Conservation (phyloP, 1,140 invertebrate genomes). For the Diorhabda sublineata region DNA sequence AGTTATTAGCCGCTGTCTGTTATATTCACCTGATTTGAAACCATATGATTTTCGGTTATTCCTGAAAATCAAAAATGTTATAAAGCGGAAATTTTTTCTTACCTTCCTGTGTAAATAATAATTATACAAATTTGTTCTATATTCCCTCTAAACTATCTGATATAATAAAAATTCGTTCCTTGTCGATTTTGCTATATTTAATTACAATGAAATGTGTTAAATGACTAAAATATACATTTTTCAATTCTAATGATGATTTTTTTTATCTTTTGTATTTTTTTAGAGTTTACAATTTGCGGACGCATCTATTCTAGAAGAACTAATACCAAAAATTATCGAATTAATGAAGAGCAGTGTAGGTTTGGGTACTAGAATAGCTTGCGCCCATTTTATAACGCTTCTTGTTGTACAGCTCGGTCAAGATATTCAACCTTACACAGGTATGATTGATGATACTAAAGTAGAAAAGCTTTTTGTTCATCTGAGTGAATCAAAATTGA, state of each 20-base stretch:
- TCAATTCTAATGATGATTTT: not conserved
- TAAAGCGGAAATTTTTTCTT: not conserved
- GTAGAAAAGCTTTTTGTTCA: not conserved
- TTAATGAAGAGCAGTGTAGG: conserved; percentile 75
- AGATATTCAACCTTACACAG: conserved; percentile 61
- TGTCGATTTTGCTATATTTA: too few species aligned
- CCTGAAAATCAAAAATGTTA: too few species aligned
- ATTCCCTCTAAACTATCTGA: too few species aligned
- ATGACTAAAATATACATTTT: too few species aligned
- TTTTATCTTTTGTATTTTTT: conserved; percentile 30
- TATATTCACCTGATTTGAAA: too few species aligned
- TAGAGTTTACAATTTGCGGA: conserved; percentile 83
- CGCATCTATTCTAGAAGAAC: conserved; percentile 66
- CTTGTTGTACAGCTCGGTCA: conserved; percentile 55
- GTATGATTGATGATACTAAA: conserved; percentile 39
- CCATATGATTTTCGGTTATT: too few species aligned
- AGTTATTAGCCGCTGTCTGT: too few species aligned
- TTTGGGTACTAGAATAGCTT: conserved; percentile 80
- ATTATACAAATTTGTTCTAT: not conserved
- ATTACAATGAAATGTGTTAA: too few species aligned
- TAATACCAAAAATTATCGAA: conserved; percentile 77
- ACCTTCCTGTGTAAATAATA: not conserved
- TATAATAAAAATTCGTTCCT: too few species aligned
- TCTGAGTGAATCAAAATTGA: not conserved
- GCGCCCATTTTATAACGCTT: conserved; percentile 77